phyloP scores from a whole-genome alignment of 1,140 invertebrate species.

The Neodiprion pinetum region DNA sequence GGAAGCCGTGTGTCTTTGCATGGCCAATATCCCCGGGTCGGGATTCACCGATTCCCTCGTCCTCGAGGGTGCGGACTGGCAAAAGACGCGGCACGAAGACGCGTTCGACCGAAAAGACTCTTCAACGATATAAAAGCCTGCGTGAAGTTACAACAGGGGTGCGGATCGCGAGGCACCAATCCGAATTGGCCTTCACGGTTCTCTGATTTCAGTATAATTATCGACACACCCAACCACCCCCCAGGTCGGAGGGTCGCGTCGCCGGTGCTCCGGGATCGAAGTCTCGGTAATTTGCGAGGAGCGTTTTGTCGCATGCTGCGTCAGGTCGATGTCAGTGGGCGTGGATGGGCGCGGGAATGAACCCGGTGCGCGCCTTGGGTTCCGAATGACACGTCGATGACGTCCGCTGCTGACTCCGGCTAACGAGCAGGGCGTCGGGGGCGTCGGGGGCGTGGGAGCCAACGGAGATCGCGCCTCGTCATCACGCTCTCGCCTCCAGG shows the following conservation, averaged over 20 bases:
- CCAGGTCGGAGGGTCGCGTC: conserved; percentile 38
- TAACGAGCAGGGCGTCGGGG: conserved; percentile 62
- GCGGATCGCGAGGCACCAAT: not conserved
- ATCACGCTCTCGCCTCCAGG: conserved; percentile 46
- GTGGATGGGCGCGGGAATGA: conserved; percentile 38
- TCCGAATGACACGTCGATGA: conserved; percentile 63
- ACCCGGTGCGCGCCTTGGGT: conserved; percentile 32
- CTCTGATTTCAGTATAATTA: not conserved
- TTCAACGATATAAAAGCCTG: too few species aligned
- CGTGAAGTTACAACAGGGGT: too few species aligned
- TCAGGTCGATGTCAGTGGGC: conserved; percentile 54
- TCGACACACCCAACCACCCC: not conserved
- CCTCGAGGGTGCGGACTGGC: too few species aligned
- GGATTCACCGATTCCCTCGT: too few species aligned
- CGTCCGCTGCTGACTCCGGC: conserved; percentile 61
- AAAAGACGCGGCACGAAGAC: too few species aligned
- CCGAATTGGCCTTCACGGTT: not conserved
- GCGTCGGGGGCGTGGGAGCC: conserved; percentile 36
- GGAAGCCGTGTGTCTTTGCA: too few species aligned
- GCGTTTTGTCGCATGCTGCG: conserved; percentile 45
- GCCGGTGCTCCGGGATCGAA: conserved; percentile 15
- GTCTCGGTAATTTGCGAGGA: conserved; percentile 26
- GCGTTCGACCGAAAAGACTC: too few species aligned
- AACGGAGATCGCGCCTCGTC: conserved; percentile 57
- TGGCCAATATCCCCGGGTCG: too few species aligned